A percentile compares a stretch with the other conserved stretches of the same genome.
Conservation (phyloP, 2,888 invertebrate genomes). For the Aphidius colemani region DNA sequence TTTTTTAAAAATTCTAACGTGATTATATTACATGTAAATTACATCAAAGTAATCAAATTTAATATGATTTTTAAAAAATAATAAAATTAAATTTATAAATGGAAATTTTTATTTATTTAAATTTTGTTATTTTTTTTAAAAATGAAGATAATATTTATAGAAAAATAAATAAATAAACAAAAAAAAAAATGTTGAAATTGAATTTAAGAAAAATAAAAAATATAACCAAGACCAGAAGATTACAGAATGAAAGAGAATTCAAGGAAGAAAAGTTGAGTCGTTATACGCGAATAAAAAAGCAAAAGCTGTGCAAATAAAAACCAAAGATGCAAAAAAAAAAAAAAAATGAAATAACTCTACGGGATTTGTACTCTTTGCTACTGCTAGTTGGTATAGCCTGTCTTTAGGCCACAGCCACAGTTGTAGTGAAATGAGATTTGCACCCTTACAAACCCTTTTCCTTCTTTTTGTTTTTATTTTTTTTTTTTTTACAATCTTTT, state of each 20-base stretch:
- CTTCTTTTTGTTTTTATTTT: not conserved
- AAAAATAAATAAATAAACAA: too few species aligned
- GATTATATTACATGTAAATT: too few species aligned
- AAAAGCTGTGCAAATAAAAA: not conserved
- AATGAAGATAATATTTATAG: too few species aligned
- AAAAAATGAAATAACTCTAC: not conserved
- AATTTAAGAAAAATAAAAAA: conserved; percentile 1
- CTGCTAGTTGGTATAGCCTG: conserved; percentile 18
- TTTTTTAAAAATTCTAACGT: too few species aligned
- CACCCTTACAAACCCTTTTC: conserved; percentile 22
- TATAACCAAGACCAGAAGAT: too few species aligned
- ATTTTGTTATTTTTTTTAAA: too few species aligned
- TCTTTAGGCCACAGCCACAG: conserved; percentile 21
- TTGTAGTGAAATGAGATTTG: conserved; percentile 36
- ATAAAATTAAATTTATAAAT: too few species aligned
- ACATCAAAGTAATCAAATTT: too few species aligned
- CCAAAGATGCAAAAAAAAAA: not conserved
- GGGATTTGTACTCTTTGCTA: conserved; percentile 18
- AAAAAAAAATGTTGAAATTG: too few species aligned
- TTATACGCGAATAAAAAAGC: not conserved
- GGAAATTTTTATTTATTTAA: too few species aligned
- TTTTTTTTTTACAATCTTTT: conserved; percentile 10
- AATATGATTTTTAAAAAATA: too few species aligned
- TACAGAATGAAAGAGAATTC: not conserved
- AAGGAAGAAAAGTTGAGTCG: conserved; percentile 6